Percentiles rank a stretch among this genome's conserved stretches.
phyloP scores from a whole-genome alignment of 1,140 invertebrate species.

The Euura lappo region DNA sequence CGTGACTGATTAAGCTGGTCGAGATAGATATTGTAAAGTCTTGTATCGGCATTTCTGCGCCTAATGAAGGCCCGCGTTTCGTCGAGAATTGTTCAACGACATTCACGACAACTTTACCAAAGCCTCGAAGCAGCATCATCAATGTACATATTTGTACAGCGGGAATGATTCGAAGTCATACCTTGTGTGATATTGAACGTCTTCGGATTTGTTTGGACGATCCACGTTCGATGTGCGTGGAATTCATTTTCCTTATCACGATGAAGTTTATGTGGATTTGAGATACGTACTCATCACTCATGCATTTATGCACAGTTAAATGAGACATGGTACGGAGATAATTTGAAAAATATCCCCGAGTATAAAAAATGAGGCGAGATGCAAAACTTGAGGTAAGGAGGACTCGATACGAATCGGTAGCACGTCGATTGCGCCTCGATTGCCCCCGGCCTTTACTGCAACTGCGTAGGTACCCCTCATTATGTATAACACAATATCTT shows the following conservation, averaged over 20 bases:
- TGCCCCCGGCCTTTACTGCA: conserved; percentile 8
- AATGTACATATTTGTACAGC: too few species aligned
- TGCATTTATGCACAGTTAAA: too few species aligned
- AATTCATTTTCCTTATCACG: too few species aligned
- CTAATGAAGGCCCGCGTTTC: neutral
- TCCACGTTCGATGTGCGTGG: too few species aligned
- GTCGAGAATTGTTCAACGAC: too few species aligned
- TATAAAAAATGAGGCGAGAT: neutral
- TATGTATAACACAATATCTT: conserved; percentile 42
- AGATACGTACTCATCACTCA: too few species aligned
- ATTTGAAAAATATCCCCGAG: neutral
- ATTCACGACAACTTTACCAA: too few species aligned
- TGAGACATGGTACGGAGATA: neutral
- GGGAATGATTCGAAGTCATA: too few species aligned
- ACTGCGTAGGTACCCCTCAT: conserved; percentile 30
- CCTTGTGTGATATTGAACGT: too few species aligned
- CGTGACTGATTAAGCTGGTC: neutral
- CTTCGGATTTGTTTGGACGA: too few species aligned
- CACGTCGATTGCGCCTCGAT: conserved; percentile 34
- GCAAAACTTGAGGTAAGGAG: neutral
- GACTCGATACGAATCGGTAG: conserved; percentile 49
- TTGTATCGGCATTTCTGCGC: neutral
- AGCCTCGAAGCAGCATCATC: too few species aligned
- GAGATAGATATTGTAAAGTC: neutral
- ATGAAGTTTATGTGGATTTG: too few species aligned